Percentiles rank a stretch among this genome's conserved stretches.
Conservation (phyloP, 2,113 vertebrate genomes). For the Erythrolamprus reginae region DNA sequence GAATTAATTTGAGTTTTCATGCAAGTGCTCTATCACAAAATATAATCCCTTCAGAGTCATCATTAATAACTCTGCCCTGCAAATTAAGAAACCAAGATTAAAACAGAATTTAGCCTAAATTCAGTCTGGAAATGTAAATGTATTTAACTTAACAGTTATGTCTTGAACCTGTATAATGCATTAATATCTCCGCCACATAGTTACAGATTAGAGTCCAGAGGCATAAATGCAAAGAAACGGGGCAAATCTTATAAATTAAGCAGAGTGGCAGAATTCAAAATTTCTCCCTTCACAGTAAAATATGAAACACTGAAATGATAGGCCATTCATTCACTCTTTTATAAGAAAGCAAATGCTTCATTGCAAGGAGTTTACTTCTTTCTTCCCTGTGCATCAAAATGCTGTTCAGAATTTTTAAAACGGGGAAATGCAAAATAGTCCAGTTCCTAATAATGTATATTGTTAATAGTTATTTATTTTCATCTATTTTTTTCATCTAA, state of each 20-base stretch:
- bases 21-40: neutral
- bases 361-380: neutral
- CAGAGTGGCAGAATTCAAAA: neutral
- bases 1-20: neutral
- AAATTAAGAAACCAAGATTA: neutral
- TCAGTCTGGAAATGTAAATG: neutral
- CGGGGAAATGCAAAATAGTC: neutral
- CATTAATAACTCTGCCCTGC: rapidly evolving
- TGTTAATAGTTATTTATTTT: neutral
- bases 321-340: neutral
- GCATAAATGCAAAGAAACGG: neutral
- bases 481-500: neutral
- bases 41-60: neutral
- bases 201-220: neutral
- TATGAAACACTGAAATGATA: neutral
- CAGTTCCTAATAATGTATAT: neutral
- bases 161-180: neutral
- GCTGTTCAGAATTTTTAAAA: neutral
- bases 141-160: neutral
- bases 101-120: neutral
- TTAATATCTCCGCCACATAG: neutral
- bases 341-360: neutral
- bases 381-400: neutral
- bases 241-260: neutral
- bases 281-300: neutral